Percentiles rank a stretch among this genome's conserved stretches.
Evolutionary conservation across 92 coral and sea anemone species (phyloP).

Genomic region (Ricordea florida): DNA sequence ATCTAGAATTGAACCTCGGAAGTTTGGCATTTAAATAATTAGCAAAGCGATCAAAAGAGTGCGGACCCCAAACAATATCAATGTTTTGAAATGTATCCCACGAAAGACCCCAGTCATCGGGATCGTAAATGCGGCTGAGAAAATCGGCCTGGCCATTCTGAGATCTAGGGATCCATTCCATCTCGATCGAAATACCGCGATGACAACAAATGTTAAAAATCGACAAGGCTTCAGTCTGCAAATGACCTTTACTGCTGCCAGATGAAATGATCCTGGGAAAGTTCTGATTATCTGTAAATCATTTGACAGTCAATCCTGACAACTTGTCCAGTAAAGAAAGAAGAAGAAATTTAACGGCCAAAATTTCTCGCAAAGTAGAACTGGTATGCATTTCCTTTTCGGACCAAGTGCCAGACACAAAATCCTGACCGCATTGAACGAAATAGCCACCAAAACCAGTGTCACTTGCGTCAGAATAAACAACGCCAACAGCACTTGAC

Average conservation of each 20-base stretch:
- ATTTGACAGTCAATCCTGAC: conserved; percentile 55
- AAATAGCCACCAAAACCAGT: conserved; percentile 65
- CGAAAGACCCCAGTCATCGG: conserved; percentile 63
- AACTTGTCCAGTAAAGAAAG: too few species aligned
- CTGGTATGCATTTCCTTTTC: conserved; percentile 30
- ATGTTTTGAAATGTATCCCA: conserved; percentile 3
- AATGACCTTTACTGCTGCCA: conserved; percentile 42
- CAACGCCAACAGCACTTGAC: conserved; percentile 64
- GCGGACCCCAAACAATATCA: conserved; percentile 58
- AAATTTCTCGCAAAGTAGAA: conserved; percentile 48
- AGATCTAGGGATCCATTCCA: too few species aligned
- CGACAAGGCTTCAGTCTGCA: too few species aligned
- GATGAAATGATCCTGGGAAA: conserved; percentile 53
- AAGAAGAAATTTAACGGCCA: conserved; percentile 58
- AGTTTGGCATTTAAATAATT: too few species aligned
- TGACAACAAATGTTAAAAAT: too few species aligned
- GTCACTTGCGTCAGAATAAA: conserved; percentile 60
- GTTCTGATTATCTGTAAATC: conserved; percentile 68
- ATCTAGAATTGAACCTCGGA: too few species aligned
- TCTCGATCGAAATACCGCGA: too few species aligned
- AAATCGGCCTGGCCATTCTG: too few species aligned
- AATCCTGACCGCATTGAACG: conserved; percentile 54
- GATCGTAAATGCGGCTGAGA: conserved; percentile 41
- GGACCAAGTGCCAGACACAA: conserved; percentile 57
- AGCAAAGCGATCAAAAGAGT: too few species aligned